phyloP scores from a whole-genome alignment of 2,113 vertebrate species.

The Pelvicachromis taeniatus region DNA sequence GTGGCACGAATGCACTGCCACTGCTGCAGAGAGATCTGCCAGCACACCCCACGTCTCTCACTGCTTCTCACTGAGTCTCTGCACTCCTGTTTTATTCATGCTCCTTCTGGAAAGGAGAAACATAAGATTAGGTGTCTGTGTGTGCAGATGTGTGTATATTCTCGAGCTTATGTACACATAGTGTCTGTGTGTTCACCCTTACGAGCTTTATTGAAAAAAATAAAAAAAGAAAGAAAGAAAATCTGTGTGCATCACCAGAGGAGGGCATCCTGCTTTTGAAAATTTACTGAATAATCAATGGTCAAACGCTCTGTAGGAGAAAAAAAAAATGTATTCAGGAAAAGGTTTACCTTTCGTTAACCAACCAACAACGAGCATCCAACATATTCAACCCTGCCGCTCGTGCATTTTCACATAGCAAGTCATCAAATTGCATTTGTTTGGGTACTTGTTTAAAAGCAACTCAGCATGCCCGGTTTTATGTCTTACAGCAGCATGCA shows the following conservation, averaged over 20 bases:
- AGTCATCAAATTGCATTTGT: background rate
- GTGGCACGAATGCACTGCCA: conserved; percentile 35
- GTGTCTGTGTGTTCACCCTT: background rate
- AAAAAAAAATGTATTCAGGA: background rate
- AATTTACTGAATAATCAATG: conserved; percentile 42
- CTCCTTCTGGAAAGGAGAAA: conserved; percentile 49
- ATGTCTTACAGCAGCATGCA: background rate
- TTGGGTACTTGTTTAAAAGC: background rate
- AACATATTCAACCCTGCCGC: background rate
- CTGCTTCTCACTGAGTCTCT: conserved; percentile 32
- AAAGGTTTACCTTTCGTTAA: background rate
- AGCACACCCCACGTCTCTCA: conserved; percentile 12
- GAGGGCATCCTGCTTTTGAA: conserved; percentile 22
- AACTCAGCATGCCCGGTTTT: background rate
- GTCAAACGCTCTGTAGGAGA: conserved; percentile 5
- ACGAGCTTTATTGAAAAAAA: background rate
- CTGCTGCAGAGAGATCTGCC: conserved; percentile 34
- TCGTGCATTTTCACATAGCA: background rate
- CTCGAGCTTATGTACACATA: background rate
- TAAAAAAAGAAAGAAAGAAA: background rate
- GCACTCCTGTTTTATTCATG: conserved; percentile 68
- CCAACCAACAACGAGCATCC: background rate
- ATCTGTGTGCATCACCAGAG: background rate
- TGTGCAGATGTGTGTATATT: conserved; percentile 1
- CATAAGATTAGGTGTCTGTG: conserved; percentile 28